These are phyloP conservation scores for Uromys caudimaculatus DNA, from an alignment of 2,797 vertebrate species.

Conservation along the genomic window DNA sequence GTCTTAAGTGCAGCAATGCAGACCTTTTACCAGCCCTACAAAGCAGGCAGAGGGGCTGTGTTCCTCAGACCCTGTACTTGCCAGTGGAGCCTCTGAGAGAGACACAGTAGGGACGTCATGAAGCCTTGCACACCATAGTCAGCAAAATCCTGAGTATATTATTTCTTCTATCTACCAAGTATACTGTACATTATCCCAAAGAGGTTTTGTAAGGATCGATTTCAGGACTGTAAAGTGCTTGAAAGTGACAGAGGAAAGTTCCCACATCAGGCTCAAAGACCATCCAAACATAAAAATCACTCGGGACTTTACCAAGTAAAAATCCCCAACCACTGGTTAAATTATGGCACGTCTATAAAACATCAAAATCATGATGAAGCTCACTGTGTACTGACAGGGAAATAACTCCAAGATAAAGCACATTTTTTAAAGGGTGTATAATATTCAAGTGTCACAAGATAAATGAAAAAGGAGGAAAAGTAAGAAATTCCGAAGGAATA, in stretches of 20 bases:
- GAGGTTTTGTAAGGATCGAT: background rate
- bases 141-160: slow-evolving; percentile 11
- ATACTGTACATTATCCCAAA: background rate
- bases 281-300: slow-evolving; percentile 60
- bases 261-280: slow-evolving; percentile 22
- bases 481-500: background rate
- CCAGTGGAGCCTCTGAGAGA: slow-evolving; percentile 6
- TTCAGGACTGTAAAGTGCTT: slow-evolving; percentile 47
- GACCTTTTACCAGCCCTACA: slow-evolving; percentile 62
- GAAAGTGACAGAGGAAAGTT: slow-evolving; percentile 55
- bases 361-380: slow-evolving; percentile 14
- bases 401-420: slow-evolving; percentile 49
- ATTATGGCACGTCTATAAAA: slow-evolving; percentile 46
- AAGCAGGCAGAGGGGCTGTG: slow-evolving; percentile 43
- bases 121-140: slow-evolving; percentile 11
- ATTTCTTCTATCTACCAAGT: slow-evolving; percentile 18
- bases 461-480: background rate
- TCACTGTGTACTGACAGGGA: background rate
- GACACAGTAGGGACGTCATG: background rate
- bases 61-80: slow-evolving; percentile 62
- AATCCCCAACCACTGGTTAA: slow-evolving; percentile 67
- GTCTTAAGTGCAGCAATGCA: slow-evolving; percentile 70
- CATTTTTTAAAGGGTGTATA: background rate
- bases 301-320: slow-evolving; percentile 59
- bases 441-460: background rate